Evolutionary conservation across 2,888 invertebrate species (phyloP).

Genomic region (Brachyptera putata): DNA sequence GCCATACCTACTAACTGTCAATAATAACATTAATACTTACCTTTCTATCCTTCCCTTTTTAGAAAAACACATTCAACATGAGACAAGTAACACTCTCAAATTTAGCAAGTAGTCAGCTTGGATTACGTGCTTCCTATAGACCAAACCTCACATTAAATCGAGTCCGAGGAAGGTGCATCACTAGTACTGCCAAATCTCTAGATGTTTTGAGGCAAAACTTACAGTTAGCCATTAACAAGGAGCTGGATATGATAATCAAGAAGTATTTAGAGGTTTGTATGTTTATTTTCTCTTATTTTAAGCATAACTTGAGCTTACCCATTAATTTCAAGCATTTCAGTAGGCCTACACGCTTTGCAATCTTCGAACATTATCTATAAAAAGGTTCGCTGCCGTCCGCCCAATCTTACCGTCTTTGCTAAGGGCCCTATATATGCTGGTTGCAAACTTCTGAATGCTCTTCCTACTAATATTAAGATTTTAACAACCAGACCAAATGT

Average conservation of each 20-base stretch:
- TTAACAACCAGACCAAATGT: no score
- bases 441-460: no score
- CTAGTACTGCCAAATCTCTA: constrained; percentile 66
- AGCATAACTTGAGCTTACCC: no score
- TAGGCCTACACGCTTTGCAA: no score
- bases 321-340: no score
- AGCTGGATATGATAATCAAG: constrained; percentile 70
- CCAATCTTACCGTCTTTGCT: no score
- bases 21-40: background rate
- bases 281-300: no score
- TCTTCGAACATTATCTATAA: no score
- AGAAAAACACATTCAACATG: constrained; percentile 60
- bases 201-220: constrained; percentile 71
- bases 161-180: constrained; percentile 48
- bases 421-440: no score
- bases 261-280: constrained; percentile 65
- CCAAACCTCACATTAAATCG: constrained; percentile 41
- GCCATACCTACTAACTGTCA: background rate
- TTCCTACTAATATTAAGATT: no score
- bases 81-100: constrained; percentile 69
- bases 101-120: constrained; percentile 48
- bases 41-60: constrained; percentile 25
- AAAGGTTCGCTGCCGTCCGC: no score
- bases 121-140: constrained; percentile 38
- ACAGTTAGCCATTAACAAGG: constrained; percentile 71